phyloP scores from a whole-genome alignment of 1,140 invertebrate genomes.

The Bilobella aurantiaca region DNA sequence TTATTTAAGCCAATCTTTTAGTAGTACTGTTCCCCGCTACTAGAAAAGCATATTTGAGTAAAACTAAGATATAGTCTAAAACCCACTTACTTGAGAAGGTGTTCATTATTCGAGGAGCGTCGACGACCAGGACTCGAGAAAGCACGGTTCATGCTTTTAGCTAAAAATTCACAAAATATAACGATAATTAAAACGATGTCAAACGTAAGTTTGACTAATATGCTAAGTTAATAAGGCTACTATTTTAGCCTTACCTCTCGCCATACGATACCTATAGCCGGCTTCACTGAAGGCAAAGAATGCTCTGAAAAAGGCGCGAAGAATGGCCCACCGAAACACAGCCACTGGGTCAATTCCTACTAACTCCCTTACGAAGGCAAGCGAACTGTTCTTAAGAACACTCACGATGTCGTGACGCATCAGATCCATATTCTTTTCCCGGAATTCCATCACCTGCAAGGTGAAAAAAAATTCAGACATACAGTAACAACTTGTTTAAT shows the following conservation, averaged over 20 bases:
- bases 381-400: conserved; percentile 82
- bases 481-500: too few relatives aligned
- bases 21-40: too few relatives aligned
- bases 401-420: conserved; percentile 88
- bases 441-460: conserved; percentile 69
- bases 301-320: conserved; percentile 79
- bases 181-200: too few relatives aligned
- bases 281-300: conserved; percentile 85
- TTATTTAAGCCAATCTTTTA: too few relatives aligned
- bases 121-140: conserved; percentile 28
- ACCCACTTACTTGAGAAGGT: conserved; percentile 31
- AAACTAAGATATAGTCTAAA: not conserved
- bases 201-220: too few relatives aligned
- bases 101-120: conserved; percentile 31
- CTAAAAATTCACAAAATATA: conserved; percentile 12
- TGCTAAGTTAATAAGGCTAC: too few relatives aligned
- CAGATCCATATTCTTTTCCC: conserved; percentile 90
- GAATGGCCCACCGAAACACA: conserved; percentile 86
- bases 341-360: conserved; percentile 90
- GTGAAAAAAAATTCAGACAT: not conserved
- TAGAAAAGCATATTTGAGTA: too few relatives aligned
- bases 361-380: conserved; percentile 83
- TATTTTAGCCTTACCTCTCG: conserved; percentile 46
- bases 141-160: conserved; percentile 25
- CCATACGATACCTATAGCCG: conserved; percentile 57